Conservation (phyloP, 2,797 vertebrate genomes). For the Iguana delicatissima region DNA sequence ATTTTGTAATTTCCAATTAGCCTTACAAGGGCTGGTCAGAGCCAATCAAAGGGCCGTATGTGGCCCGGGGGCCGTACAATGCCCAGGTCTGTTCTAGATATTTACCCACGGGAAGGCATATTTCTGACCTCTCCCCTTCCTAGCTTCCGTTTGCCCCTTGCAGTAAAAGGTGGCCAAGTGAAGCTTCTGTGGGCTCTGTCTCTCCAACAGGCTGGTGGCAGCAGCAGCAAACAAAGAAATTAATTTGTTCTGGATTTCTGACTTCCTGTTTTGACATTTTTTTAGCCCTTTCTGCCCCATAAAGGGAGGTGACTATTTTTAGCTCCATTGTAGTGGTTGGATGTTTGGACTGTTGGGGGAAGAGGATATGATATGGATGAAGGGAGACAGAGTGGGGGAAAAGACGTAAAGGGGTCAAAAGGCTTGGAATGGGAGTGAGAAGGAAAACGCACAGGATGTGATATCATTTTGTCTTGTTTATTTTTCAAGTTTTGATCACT, state of each 20-base stretch:
- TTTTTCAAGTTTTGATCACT: background rate
- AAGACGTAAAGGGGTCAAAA: background rate
- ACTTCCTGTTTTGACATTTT: constrained; percentile 71
- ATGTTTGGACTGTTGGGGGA: constrained; percentile 50
- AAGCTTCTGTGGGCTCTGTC: background rate
- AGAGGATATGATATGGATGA: background rate
- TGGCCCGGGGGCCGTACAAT: too few species aligned
- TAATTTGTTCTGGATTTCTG: constrained; percentile 43
- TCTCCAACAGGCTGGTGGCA: background rate
- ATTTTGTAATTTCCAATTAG: too few species aligned
- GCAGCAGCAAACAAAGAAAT: constrained; percentile 47
- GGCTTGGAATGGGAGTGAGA: background rate
- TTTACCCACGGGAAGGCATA: background rate
- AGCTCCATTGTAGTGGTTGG: constrained; percentile 56
- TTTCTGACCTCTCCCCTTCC: background rate
- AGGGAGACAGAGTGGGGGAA: background rate
- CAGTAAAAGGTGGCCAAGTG: constrained; percentile 28
- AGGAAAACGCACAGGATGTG: background rate
- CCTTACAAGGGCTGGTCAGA: too few species aligned
- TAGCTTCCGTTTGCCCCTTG: background rate
- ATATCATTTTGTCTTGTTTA: background rate
- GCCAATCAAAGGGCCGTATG: too few species aligned
- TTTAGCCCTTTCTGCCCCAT: constrained; percentile 57
- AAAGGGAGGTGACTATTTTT: constrained; percentile 53
- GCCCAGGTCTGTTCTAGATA: too few species aligned